phyloP scores from a whole-genome alignment of 2,797 vertebrate genomes.

The Dipus sagitta region DNA sequence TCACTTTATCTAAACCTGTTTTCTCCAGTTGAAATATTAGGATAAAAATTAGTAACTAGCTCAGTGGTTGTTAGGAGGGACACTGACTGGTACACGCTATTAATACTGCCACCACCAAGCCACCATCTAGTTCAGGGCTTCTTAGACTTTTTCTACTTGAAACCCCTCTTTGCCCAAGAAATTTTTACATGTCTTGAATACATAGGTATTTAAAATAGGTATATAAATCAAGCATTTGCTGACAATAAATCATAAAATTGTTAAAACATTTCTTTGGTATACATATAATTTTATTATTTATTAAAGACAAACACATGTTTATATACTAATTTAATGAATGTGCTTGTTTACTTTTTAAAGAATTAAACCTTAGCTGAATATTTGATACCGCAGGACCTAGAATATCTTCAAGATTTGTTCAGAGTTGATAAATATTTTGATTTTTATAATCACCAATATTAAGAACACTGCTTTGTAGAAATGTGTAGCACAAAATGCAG shows the following conservation, averaged over 20 bases:
- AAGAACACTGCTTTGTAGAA: neutral
- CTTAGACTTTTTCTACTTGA: neutral
- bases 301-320: neutral
- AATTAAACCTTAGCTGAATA: neutral
- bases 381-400: neutral
- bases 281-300: neutral
- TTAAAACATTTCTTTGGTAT: neutral
- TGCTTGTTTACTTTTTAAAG: neutral
- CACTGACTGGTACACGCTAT: neutral
- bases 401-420: neutral
- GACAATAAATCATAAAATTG: neutral
- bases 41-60: neutral
- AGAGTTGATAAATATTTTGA: neutral
- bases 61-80: neutral
- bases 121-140: neutral
- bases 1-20: neutral
- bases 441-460: neutral
- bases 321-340: neutral
- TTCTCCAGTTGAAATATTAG: neutral
- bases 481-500: neutral
- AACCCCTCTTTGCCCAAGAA: neutral
- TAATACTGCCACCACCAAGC: no score
- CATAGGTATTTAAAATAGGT: neutral
- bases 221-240: neutral
- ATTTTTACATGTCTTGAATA: neutral